Evolutionary conservation across 2,888 invertebrate species (phyloP), one percentile per base, ranked within the genome.

Genomic region (Mesodorylaimus sp.): DNA sequence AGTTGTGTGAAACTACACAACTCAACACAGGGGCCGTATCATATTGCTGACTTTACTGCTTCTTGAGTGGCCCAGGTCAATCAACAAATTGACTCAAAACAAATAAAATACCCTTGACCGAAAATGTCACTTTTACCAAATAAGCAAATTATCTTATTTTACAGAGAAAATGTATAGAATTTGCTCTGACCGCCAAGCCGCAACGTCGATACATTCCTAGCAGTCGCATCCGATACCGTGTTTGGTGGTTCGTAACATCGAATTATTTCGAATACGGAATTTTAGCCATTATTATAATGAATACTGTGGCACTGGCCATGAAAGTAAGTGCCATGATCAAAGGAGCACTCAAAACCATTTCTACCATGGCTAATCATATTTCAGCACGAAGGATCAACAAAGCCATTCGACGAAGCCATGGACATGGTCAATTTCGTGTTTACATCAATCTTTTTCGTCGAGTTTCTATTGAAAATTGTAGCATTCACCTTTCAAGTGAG

Each of bases 241-340:
- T 93, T 47, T 95, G 95, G 95, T 93, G 91, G 89, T 87, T 95
- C 67, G 93, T 95, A 44, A 95, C 93, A 42, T 95, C 93, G 25
- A 84, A 85, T 65, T 86, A 87, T 1, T 95, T 95, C 70, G 93
- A 95, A 70, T 95, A 93, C 68, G 83, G 85, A 39, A 91, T 95
- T 65, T 93, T 95, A 70, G 81, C 81, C 28, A 75, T 95, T 55
- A 95, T 95, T 70, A 81, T 95, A 79, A 81, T 89, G 68, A 95
- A 95, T 70, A 95, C 93, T 2, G 80, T 95, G 53, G 86, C 89
- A 1, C 75, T 95, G 50, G 93, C 91, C 1, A 93, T 95, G 91
- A 93, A 70, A 68, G 72, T 73, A 60, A 13, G 7, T 21, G 7
- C n/a, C 7, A 42, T 7, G 19, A 21, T 13, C 7, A 10, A 23